These are phyloP conservation scores for Lepeophtheirus nordmannii DNA, from an alignment of 2,888 invertebrate species.

Conservation along the genomic window DNA sequence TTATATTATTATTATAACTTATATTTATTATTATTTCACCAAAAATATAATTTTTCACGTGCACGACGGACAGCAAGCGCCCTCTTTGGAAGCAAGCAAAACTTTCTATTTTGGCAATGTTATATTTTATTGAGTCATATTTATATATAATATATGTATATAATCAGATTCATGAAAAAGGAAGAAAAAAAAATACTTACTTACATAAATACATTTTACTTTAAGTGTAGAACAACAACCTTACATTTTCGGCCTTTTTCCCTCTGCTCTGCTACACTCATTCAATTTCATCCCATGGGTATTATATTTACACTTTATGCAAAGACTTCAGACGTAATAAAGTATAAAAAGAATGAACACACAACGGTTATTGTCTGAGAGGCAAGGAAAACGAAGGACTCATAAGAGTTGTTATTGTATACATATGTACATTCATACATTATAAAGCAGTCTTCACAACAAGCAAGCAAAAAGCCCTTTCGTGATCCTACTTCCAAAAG, in stretches of 20 bases:
- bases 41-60: conserved; percentile 5
- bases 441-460: too few relatives aligned
- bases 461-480: too few relatives aligned
- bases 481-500: too few relatives aligned
- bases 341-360: too few relatives aligned
- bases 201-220: not conserved
- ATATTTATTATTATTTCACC: not conserved
- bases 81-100: not conserved
- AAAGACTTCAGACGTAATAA: too few relatives aligned
- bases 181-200: not conserved
- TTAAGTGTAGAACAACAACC: not conserved
- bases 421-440: too few relatives aligned
- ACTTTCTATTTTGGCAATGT: conserved; percentile 6
- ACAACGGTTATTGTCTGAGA: too few relatives aligned
- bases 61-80: not conserved
- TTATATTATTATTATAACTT: not conserved
- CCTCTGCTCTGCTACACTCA: too few relatives aligned
- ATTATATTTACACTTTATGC: too few relatives aligned
- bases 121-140: not conserved
- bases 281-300: too few relatives aligned
- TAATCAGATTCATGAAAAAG: not conserved
- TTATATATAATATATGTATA: not conserved
- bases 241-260: not conserved
- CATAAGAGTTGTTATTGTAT: too few relatives aligned
- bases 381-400: too few relatives aligned